A percentile compares a stretch with the other conserved stretches of the same genome.
These are phyloP conservation scores for Mellilla xanthometata DNA, from an alignment of 2,888 invertebrate genomes.

Conservation along the genomic window DNA sequence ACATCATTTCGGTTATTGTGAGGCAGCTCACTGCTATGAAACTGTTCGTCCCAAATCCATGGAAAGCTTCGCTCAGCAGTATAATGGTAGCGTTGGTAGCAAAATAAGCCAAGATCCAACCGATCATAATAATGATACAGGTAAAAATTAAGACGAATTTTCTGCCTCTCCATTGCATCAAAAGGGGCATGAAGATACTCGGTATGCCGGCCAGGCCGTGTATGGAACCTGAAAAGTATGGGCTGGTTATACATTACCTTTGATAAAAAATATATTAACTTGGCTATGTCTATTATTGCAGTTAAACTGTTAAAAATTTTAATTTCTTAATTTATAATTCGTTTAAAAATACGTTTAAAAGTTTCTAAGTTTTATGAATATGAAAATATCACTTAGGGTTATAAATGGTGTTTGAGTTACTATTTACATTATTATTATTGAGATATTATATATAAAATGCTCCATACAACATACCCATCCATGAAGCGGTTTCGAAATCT, in stretches of 20 bases:
- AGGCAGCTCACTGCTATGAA: slow-evolving; percentile 24
- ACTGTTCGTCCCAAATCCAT: slow-evolving; percentile 30
- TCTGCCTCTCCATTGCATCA: slow-evolving; percentile 34
- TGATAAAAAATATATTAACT: too few relatives aligned
- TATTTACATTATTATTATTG: too few relatives aligned
- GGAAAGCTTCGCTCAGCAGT: slow-evolving; percentile 28
- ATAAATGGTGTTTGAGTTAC: too few relatives aligned
- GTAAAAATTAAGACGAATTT: slow-evolving; percentile 29
- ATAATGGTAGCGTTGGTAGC: slow-evolving; percentile 12
- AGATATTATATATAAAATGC: too few relatives aligned
- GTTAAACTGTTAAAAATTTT: too few relatives aligned
- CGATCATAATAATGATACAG: slow-evolving; percentile 25
- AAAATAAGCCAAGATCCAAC: slow-evolving; percentile 27
- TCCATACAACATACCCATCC: slow-evolving; percentile 23
- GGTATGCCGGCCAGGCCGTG: slow-evolving; percentile 36
- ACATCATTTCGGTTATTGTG: slow-evolving; percentile 30
- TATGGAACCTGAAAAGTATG: slow-evolving; percentile 34
- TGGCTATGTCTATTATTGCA: too few relatives aligned
- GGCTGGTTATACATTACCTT: too few relatives aligned
- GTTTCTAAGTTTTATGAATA: too few relatives aligned
- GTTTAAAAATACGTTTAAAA: too few relatives aligned
- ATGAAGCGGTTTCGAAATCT: slow-evolving; percentile 17
- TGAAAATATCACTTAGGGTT: too few relatives aligned
- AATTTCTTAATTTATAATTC: too few relatives aligned
- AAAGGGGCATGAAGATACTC: slow-evolving; percentile 27